Conservation (phyloP, 92 coral and sea anemone genomes). For the Parazoanthus atlanticus region DNA sequence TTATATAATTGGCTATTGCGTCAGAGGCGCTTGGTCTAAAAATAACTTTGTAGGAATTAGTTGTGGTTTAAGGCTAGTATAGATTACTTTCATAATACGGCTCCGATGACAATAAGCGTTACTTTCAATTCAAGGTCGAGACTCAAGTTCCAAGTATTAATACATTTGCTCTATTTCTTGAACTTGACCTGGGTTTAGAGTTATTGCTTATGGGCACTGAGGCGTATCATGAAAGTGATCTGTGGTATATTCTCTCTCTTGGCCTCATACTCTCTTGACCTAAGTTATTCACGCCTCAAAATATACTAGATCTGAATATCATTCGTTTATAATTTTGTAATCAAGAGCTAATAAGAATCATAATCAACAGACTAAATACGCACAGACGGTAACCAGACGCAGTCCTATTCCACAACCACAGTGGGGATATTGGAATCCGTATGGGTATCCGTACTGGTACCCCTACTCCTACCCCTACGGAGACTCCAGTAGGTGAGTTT, state of each 20-base stretch:
- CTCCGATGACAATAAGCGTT: not conserved
- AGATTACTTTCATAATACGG: too few relatives aligned
- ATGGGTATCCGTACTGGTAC: not conserved
- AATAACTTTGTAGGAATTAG: not conserved
- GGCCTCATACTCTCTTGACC: not conserved
- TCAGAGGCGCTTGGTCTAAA: not conserved
- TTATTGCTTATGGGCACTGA: too few relatives aligned
- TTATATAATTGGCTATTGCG: too few relatives aligned
- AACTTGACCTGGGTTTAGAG: not conserved
- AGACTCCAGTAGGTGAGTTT: not conserved
- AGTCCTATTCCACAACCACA: conserved; percentile 24
- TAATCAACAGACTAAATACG: not conserved
- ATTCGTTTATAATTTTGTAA: too few relatives aligned
- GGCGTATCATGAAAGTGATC: not conserved
- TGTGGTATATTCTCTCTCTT: not conserved
- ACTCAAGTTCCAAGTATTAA: not conserved
- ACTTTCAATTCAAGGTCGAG: too few relatives aligned
- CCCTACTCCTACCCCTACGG: conserved; percentile 1
- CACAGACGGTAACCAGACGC: not conserved
- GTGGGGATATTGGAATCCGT: conserved; percentile 4
- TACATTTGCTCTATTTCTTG: not conserved
- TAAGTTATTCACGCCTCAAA: not conserved
- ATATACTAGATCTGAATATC: not conserved
- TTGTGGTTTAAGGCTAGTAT: not conserved
- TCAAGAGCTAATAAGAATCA: not conserved